phyloP scores from a whole-genome alignment of 1,140 invertebrate genomes.

The Harlomillsia oculata region DNA sequence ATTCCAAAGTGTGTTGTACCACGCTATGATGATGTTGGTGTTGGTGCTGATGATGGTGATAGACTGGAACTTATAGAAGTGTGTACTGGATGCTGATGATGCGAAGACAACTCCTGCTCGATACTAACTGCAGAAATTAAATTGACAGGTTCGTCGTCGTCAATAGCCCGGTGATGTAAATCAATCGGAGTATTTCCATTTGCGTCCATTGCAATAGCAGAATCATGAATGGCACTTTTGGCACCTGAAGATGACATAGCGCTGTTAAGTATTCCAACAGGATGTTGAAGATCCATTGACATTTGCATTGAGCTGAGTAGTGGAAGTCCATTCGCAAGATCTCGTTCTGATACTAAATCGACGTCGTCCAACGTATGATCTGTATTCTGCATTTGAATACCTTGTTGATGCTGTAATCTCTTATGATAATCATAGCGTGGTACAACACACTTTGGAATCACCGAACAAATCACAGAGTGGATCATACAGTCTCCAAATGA shows the following conservation, averaged over 20 bases:
- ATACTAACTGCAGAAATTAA: constrained; percentile 25
- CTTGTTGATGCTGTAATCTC: constrained; percentile 7
- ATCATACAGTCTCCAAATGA: constrained; percentile 4
- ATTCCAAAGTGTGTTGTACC: background rate
- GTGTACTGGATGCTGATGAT: constrained; percentile 1
- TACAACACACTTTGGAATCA: background rate
- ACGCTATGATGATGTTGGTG: constrained; percentile 9
- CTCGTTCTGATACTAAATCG: constrained; percentile 24
- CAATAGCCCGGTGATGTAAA: constrained; percentile 11
- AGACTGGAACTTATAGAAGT: no score
- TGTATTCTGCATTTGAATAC: constrained; percentile 9
- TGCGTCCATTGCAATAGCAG: background rate
- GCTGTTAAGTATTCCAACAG: constrained; percentile 7
- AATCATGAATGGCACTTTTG: constrained; percentile 3
- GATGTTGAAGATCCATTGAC: constrained; percentile 31
- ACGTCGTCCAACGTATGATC: constrained; percentile 25
- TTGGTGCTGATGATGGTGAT: constrained; percentile 14
- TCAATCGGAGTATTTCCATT: constrained; percentile 6
- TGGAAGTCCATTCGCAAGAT: constrained; percentile 17
- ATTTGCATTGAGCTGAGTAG: constrained; percentile 24
- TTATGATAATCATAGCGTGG: background rate
- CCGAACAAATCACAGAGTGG: background rate
- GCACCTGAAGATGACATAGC: background rate
- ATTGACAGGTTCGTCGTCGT: constrained; percentile 32
- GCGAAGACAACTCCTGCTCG: constrained; percentile 14